Percentiles rank a stretch among this genome's conserved stretches.
Evolutionary conservation across 2,888 invertebrate species (phyloP).

Genomic region (Mactromeris polynyma): DNA sequence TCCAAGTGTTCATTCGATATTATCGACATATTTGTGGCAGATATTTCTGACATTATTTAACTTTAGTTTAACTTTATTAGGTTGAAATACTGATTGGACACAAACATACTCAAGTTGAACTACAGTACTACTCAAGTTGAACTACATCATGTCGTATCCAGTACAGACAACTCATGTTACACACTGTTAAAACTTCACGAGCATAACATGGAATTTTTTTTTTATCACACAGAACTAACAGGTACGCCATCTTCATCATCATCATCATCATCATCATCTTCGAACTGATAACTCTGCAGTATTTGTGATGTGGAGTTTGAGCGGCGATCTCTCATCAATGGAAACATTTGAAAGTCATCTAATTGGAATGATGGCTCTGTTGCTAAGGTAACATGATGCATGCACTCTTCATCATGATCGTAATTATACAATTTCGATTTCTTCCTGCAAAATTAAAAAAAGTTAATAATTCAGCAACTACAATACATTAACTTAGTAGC

Average conservation of each 20-base stretch:
- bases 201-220: neutral
- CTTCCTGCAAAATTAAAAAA: slow-evolving; percentile 52
- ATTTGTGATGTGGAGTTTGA: slow-evolving; percentile 63
- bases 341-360: slow-evolving; percentile 47
- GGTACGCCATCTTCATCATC: slow-evolving; percentile 32
- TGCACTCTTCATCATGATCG: slow-evolving; percentile 57
- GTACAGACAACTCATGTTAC: too few relatives aligned
- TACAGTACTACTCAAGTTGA: too few relatives aligned
- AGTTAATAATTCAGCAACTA: too few relatives aligned
- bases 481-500: too few relatives aligned
- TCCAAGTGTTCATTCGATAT: too few relatives aligned
- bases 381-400: slow-evolving; percentile 50
- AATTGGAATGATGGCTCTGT: slow-evolving; percentile 55
- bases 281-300: slow-evolving; percentile 61
- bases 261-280: slow-evolving; percentile 52
- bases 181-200: neutral
- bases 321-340: slow-evolving; percentile 51
- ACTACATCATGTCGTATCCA: too few relatives aligned
- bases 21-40: too few relatives aligned
- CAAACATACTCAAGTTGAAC: too few relatives aligned
- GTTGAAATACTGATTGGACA: too few relatives aligned
- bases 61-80: too few relatives aligned
- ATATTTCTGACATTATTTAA: too few relatives aligned
- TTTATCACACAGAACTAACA: slow-evolving; percentile 39
- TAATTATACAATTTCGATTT: slow-evolving; percentile 69